Evolutionary conservation across 1,140 invertebrate genomes (phyloP), one percentile per base, ranked within the genome.

Genomic region (Ceratina japonica): DNA sequence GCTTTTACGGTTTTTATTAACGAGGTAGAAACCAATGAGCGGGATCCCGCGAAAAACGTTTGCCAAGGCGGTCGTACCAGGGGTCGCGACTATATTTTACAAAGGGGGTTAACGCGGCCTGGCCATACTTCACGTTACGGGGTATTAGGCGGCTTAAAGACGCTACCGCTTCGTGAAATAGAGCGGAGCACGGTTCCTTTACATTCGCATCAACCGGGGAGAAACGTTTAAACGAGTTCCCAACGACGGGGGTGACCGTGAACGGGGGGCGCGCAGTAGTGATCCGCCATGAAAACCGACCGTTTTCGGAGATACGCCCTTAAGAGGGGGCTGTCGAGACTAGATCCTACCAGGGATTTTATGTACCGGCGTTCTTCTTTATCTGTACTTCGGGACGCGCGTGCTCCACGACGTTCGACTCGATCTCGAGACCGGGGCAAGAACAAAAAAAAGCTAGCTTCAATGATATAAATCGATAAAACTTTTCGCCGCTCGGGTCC

Each of bases 141-240:
- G 68, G 75, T 31, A 77, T 77, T 77, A 77, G 58, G 22, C 15
- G 68, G 68, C 58, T 77, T 72, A 72, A 63, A 59, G 58, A 12
- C 7, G 44, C 49, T 44, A 71, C 66, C 49, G 71, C 27, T 72
- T 51, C 20, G 58, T 44, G 24, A 63, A 72, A 72, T 62, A 72
- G 49, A 69, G 56, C 24, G 18, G 37, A 18, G 18, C n/a, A 44
- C 44, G 44, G 59, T 71, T 54, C 68, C 62, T 75, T 77, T 52
- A 77, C 75, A 71, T 71, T 77, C 75, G 75, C 75, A n/a, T 77
- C 75, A 24, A 62, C 61, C 49, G 75, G 44, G 73, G 51, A 44
- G 70, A 52, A 51, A 74, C 63, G 51, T 20, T 65, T 79, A 65
- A 79, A 74, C 70, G 76, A 74, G 76, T 56, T 22, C 51, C 70